phyloP scores from a whole-genome alignment of 2,113 vertebrate genomes.

The Erinaceus europaeus region DNA sequence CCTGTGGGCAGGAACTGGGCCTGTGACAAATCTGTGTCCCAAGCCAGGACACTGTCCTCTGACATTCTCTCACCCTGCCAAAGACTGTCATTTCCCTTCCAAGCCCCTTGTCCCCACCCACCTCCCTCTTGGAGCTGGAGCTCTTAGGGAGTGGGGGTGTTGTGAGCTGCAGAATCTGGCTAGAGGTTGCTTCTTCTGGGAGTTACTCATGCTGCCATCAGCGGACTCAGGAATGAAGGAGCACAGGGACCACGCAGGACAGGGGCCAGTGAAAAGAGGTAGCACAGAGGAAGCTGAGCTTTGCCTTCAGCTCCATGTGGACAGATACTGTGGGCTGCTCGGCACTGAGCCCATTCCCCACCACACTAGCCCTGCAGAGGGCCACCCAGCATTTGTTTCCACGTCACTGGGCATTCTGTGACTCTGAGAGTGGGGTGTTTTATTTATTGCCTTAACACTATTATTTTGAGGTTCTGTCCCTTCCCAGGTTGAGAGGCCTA shows the following conservation, averaged over 20 bases:
- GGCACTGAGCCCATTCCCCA: neutral
- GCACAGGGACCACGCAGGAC: neutral
- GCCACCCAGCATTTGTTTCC: neutral
- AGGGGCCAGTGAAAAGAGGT: no score
- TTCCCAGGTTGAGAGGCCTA: neutral
- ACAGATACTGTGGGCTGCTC: neutral
- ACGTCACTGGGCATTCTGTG: neutral
- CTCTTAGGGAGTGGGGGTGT: neutral
- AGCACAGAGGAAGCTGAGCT: neutral
- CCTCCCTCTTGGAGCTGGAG: neutral
- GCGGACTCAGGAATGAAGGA: neutral
- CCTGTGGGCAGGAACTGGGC: neutral
- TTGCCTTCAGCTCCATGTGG: neutral
- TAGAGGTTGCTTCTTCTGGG: neutral
- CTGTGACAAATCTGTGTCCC: neutral
- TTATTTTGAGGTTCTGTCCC: constrained; percentile 27
- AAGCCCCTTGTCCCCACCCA: rapidly evolving
- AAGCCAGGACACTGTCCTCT: neutral
- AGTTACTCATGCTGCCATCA: neutral
- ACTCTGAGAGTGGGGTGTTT: neutral
- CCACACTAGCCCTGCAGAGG: neutral
- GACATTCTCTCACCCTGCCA: neutral
- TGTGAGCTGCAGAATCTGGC: neutral
- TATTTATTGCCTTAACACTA: constrained; percentile 70
- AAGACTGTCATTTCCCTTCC: neutral